Base-by-base conservation (phyloP, 1,140 invertebrate genomes). In the Drosophila watanabei region DNA sequence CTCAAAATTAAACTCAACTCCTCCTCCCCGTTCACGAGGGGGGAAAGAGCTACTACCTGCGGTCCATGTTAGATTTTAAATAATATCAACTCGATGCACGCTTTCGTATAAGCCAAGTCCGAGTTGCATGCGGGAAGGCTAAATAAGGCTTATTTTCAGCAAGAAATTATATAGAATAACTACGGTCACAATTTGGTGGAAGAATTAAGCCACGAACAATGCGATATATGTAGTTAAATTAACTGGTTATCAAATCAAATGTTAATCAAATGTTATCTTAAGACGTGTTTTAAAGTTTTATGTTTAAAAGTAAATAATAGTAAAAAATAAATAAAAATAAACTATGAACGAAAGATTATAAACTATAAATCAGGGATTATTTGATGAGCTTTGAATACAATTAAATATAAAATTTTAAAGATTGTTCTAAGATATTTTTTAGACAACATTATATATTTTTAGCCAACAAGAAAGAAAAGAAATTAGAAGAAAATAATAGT, bases 1-100 rank as follows among this genome's bases (percentile, higher is more conserved):
- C 77, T 79, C 75, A 79, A 79, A 78, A 79, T 70, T 79, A 79
- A 78, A 79, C 58, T 70, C 43, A 11, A 68, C 48, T 57, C 49
- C 52, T 24, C 24, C 24, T 43, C 48, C 37, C 49, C 37, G 33
- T 75, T 75, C 35, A 11, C 10, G 33, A 10, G 46, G 64, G 43
- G 30, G 32, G 14, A 33, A 49, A 72, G 37, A 57, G 56, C 20
- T 73, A 72, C n/a, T 70, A 73, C 68, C 70, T 71, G 71, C 35
- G 56, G 33, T 30, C 24, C 11, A 43, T 45, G 37, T 73, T 75
- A 75, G 71, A 75, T 73, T 20, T 69, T 24, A 73, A 73, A 72
- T 46, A 75, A 73, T 51, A 72, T 41, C 28, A 56, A 64, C 16
- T 60, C 41, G 13, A 35, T 28, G 35, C 18, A 33, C 18, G 30